Evolutionary conservation across 2,113 vertebrate species (phyloP).

Genomic region (Mungos mungo): DNA sequence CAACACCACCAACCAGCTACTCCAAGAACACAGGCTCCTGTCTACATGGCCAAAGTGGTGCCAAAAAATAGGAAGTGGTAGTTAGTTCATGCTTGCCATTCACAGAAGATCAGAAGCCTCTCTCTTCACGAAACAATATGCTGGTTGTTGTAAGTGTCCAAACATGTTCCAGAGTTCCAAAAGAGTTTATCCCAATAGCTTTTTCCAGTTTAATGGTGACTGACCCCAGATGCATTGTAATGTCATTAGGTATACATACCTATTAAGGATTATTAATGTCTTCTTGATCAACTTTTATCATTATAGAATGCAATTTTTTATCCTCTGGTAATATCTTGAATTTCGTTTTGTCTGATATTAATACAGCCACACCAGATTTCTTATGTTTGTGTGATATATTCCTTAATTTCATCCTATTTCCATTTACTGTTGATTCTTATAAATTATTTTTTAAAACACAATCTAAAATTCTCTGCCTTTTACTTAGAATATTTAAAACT

Average conservation of each 20-base stretch:
- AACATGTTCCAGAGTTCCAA: not conserved
- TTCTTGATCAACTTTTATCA: not conserved
- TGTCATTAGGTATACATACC: not conserved
- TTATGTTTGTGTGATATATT: not conserved
- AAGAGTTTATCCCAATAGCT: not conserved
- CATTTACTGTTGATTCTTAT: not conserved
- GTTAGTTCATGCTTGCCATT: not conserved
- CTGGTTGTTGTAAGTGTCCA: not conserved
- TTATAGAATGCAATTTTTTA: not conserved
- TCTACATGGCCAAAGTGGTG: not conserved
- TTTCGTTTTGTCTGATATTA: not conserved
- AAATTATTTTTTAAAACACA: not conserved
- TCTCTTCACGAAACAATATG: not conserved
- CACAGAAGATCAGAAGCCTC: not conserved
- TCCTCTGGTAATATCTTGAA: not conserved
- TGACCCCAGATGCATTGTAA: not conserved
- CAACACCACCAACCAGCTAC: not conserved
- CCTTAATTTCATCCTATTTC: not conserved
- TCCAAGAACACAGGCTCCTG: not conserved
- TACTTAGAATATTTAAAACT: not conserved
- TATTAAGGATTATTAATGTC: not conserved
- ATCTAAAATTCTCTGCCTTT: not conserved
- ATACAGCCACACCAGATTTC: not conserved
- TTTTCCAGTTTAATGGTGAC: not conserved
- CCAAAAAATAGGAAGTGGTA: not conserved